A percentile compares a stretch with the other conserved stretches of the same genome.
phyloP scores from a whole-genome alignment of 2,113 vertebrate species.

The Phylloscopus trochiloides region DNA sequence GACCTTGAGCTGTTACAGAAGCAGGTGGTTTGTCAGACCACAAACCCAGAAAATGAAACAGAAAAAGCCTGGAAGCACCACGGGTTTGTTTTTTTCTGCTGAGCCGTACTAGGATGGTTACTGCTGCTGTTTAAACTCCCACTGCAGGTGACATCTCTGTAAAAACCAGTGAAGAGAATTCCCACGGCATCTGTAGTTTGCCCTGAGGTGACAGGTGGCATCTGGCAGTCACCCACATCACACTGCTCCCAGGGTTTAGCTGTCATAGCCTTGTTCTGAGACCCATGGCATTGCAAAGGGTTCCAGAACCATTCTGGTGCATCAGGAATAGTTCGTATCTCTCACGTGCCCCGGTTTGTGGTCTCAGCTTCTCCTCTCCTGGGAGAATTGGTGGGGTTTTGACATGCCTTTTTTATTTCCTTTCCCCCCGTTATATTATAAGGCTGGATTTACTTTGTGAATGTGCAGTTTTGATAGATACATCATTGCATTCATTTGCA shows the following conservation, averaged over 20 bases:
- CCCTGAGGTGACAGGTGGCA: background rate
- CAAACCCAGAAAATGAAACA: background rate
- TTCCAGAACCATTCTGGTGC: rapidly evolving
- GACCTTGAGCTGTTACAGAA: background rate
- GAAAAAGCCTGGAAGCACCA: rapidly evolving
- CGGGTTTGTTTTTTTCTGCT: background rate
- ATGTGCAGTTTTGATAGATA: background rate
- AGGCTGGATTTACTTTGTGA: background rate
- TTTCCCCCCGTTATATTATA: rapidly evolving
- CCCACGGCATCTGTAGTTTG: rapidly evolving
- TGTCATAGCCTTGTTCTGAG: background rate
- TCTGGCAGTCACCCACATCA: background rate
- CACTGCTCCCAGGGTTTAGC: rapidly evolving
- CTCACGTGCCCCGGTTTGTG: background rate
- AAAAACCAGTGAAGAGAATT: background rate
- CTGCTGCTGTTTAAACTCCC: background rate
- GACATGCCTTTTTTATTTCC: rapidly evolving
- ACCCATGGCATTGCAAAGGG: rapidly evolving
- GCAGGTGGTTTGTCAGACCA: background rate
- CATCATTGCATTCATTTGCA: background rate
- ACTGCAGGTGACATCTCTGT: background rate
- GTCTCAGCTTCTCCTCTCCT: background rate
- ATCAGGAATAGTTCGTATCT: background rate
- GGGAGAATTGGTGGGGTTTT: background rate
- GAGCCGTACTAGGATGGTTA: rapidly evolving